Conservation (phyloP, 2,888 invertebrate species). For the Eilema griseolum region DNA sequence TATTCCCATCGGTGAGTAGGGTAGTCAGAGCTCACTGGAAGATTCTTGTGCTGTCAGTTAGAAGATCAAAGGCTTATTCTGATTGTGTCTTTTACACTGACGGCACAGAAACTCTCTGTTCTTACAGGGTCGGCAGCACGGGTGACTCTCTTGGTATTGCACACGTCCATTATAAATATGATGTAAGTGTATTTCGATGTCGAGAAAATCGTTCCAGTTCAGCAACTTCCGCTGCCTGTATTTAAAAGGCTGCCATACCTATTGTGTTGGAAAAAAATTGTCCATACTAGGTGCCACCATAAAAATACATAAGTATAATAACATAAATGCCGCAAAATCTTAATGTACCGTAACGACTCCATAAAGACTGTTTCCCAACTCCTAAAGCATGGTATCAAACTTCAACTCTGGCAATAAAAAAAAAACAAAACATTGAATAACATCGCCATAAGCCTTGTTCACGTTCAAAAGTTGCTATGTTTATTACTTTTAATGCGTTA, state of each 20-base stretch:
- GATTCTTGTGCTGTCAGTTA: too few species aligned
- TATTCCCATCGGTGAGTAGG: too few species aligned
- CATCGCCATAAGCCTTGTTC: conserved; percentile 14
- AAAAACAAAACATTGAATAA: conserved; percentile 19
- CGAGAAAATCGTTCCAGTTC: too few species aligned
- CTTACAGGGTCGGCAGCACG: too few species aligned
- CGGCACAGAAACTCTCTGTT: too few species aligned
- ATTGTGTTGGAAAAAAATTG: background rate
- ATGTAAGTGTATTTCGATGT: too few species aligned
- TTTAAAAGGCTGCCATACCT: background rate
- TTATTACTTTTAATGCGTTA: conserved; percentile 26
- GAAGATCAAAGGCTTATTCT: too few species aligned
- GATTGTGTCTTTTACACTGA: too few species aligned
- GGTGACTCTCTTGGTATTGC: too few species aligned
- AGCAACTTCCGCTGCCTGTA: too few species aligned
- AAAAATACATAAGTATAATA: background rate
- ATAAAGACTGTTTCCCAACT: background rate
- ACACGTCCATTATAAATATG: too few species aligned
- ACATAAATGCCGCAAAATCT: background rate
- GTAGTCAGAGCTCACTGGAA: too few species aligned
- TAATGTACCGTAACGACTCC: conserved; percentile 7
- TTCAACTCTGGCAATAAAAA: conserved; percentile 13
- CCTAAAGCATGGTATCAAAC: conserved; percentile 8
- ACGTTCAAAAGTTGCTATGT: conserved; percentile 24
- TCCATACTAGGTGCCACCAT: background rate